These are phyloP conservation scores for Penaeus indicus DNA, from an alignment of 1,140 invertebrate genomes.

Conservation along the genomic window DNA sequence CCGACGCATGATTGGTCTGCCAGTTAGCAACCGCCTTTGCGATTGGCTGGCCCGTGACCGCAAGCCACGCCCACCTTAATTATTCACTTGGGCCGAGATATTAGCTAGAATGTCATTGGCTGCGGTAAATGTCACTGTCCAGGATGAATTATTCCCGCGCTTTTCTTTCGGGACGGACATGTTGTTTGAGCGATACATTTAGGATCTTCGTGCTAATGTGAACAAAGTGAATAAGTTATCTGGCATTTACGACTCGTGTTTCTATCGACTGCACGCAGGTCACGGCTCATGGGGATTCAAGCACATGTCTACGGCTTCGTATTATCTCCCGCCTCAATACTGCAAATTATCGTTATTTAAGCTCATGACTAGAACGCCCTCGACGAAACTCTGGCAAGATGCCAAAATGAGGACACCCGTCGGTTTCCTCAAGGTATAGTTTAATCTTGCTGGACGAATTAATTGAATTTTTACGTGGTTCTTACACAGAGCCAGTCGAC, in stretches of 20 bases:
- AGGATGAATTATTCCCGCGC: constrained; percentile 44
- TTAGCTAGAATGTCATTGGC: constrained; percentile 47
- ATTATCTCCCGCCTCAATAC: no score
- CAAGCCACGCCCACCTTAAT: constrained; percentile 55
- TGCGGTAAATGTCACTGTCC: constrained; percentile 47
- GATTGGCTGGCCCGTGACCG: constrained; percentile 42
- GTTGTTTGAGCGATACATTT: background rate
- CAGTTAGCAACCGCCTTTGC: background rate
- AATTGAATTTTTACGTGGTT: no score
- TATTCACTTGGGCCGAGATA: constrained; percentile 48
- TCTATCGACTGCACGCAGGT: no score
- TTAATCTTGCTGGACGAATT: no score
- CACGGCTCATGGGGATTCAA: no score
- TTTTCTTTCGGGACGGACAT: background rate
- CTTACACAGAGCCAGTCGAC: no score
- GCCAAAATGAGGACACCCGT: no score
- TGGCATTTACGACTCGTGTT: background rate
- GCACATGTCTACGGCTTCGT: no score
- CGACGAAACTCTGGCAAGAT: no score
- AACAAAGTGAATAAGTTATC: background rate
- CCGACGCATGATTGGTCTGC: constrained; percentile 20
- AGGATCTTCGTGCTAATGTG: background rate
- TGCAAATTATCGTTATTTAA: no score
- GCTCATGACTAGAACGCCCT: no score
- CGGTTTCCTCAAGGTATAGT: no score